A percentile compares a stretch with the other conserved stretches of the same genome.
phyloP scores from a whole-genome alignment of 2,797 vertebrate species.

The Hoplostethus atlanticus region DNA sequence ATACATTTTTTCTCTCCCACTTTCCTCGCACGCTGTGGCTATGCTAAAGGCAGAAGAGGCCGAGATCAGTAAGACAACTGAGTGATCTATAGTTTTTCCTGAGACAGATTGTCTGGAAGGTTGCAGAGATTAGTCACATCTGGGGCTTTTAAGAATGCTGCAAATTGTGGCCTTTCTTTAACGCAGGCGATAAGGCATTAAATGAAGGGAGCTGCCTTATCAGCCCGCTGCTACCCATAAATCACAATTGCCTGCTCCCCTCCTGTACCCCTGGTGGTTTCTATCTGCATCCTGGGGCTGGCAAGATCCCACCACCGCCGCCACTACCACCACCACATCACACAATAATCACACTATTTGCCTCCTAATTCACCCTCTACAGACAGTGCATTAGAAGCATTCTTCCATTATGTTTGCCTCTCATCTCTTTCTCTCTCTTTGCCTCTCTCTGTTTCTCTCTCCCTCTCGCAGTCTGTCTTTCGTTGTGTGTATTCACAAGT shows the following conservation, averaged over 20 bases:
- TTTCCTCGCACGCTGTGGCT: constrained; percentile 38
- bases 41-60: constrained; percentile 49
- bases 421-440: constrained; percentile 56
- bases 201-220: constrained; percentile 90
- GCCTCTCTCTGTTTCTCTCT: constrained; percentile 46
- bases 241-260: constrained; percentile 88
- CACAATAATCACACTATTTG: constrained; percentile 76
- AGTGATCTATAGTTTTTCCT: constrained; percentile 86
- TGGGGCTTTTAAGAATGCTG: constrained; percentile 89
- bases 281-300: constrained; percentile 85
- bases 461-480: constrained; percentile 54
- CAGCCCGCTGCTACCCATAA: constrained; percentile 88
- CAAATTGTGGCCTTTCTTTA: constrained; percentile 92
- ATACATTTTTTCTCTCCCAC: constrained; percentile 30
- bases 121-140: constrained; percentile 90
- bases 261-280: constrained; percentile 86
- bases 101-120: constrained; percentile 87
- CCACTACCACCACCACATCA: constrained; percentile 66
- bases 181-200: constrained; percentile 88
- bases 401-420: constrained; percentile 70
- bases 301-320: constrained; percentile 81
- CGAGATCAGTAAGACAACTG: constrained; percentile 82
- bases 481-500: constrained; percentile 68
- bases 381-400: constrained; percentile 65
- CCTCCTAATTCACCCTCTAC: constrained; percentile 78